Evolutionary conservation across 2,113 vertebrate genomes (phyloP).

Genomic region (Neodontobutis hainanensis): DNA sequence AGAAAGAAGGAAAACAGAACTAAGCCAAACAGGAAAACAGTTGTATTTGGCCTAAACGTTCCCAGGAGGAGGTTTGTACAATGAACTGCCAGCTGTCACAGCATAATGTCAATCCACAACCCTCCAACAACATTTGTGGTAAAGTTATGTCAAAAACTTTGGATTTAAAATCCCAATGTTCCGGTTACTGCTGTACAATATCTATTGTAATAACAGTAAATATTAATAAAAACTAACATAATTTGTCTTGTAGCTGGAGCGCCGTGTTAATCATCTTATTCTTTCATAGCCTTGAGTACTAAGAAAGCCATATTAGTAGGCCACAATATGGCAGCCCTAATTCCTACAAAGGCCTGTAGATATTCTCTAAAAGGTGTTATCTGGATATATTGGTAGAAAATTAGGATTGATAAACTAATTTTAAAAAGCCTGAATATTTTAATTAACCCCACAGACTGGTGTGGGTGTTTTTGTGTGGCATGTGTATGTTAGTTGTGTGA

Average conservation of each 20-base stretch:
- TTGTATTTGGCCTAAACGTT: neutral
- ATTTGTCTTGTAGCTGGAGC: too few relatives aligned
- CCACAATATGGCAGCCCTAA: conserved; percentile 11
- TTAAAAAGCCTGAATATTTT: neutral
- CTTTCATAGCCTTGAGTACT: too few relatives aligned
- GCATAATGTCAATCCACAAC: conserved; percentile 22
- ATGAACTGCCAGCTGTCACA: neutral
- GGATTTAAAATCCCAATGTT: too few relatives aligned
- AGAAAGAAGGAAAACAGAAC: neutral
- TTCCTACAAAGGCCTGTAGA: conserved; percentile 1
- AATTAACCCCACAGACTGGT: neutral
- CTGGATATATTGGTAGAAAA: too few relatives aligned
- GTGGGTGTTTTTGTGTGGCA: neutral
- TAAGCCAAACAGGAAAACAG: neutral
- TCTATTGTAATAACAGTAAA: neutral
- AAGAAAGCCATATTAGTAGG: too few relatives aligned
- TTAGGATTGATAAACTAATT: too few relatives aligned
- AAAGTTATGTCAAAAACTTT: conserved; percentile 17
- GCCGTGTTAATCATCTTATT: too few relatives aligned
- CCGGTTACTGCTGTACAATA: neutral
- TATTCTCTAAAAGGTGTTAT: too few relatives aligned
- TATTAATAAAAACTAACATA: neutral
- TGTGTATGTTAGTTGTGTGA: conserved; percentile 30
- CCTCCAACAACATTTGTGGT: conserved; percentile 24
- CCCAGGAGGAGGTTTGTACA: neutral